A percentile compares a stretch with the other conserved stretches of the same genome.
Evolutionary conservation across 2,797 vertebrate genomes (phyloP).

Genomic region (Lepilemur ruficaudatus): DNA sequence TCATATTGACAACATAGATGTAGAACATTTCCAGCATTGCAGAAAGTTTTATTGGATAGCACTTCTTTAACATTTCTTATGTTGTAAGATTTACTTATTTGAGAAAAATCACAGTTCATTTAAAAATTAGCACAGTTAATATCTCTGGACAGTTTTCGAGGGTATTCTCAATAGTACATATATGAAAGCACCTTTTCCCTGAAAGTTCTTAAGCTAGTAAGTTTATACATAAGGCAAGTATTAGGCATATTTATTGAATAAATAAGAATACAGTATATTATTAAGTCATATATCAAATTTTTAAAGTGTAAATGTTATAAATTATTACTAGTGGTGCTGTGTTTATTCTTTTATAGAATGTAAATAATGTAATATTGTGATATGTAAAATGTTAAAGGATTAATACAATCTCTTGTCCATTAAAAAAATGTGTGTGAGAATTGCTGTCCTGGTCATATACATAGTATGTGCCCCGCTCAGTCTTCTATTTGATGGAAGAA

Average conservation of each 20-base stretch:
- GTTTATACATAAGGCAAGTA: constrained; percentile 18
- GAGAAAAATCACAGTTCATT: neutral
- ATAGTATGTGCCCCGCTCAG: no score
- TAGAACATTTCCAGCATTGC: neutral
- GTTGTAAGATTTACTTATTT: neutral
- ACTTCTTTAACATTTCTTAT: neutral
- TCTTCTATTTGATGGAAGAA: neutral
- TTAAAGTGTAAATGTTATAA: neutral
- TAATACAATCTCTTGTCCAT: neutral
- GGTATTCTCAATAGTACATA: neutral
- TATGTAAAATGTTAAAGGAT: constrained; percentile 28
- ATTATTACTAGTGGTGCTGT: neutral
- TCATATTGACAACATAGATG: neutral
- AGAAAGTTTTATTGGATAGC: neutral
- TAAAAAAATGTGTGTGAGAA: neutral
- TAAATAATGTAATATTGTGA: neutral
- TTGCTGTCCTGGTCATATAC: neutral
- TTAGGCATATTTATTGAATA: constrained; percentile 5
- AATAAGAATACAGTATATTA: neutral
- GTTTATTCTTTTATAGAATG: neutral
- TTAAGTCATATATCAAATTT: constrained; percentile 35
- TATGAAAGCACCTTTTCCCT: neutral
- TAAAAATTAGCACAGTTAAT: neutral
- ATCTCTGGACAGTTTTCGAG: neutral
- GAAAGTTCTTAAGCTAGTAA: constrained; percentile 9